Evolutionary conservation across 2,113 vertebrate species (phyloP).

Genomic region (Elgaria multicarinata): DNA sequence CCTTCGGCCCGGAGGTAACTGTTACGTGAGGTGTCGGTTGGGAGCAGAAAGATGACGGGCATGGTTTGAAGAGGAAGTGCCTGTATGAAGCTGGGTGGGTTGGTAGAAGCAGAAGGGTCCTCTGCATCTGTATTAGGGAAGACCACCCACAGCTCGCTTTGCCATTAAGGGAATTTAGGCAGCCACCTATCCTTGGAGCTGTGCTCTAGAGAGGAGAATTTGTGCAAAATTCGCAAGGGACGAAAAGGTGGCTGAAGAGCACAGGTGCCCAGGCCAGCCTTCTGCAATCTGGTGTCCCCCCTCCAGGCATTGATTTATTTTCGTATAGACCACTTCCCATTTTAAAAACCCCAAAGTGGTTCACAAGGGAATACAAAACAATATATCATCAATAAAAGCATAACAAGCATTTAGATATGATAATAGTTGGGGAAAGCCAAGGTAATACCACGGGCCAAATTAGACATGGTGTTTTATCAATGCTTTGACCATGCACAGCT

Average conservation of each 20-base stretch:
- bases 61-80: not conserved
- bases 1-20: not conserved
- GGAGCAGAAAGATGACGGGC: not conserved
- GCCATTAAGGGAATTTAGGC: not conserved
- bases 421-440: too few species aligned
- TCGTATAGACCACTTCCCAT: too few species aligned
- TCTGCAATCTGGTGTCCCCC: too few species aligned
- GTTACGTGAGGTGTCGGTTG: not conserved
- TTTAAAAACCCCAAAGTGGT: not conserved
- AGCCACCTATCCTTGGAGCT: not conserved
- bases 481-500: not conserved
- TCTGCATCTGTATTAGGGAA: too few species aligned
- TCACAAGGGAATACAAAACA: not conserved
- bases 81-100: too few species aligned
- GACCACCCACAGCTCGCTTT: not conserved
- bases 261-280: too few species aligned
- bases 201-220: not conserved
- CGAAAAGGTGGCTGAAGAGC: not conserved
- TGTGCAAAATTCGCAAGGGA: not conserved
- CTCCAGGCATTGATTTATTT: too few species aligned
- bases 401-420: too few species aligned
- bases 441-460: not conserved
- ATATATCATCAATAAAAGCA: too few species aligned
- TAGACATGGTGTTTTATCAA: not conserved
- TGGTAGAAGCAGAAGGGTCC: not conserved